These are phyloP conservation scores for Tipula vernalis DNA, from an alignment of 2,888 invertebrate genomes.

Conservation along the genomic window DNA sequence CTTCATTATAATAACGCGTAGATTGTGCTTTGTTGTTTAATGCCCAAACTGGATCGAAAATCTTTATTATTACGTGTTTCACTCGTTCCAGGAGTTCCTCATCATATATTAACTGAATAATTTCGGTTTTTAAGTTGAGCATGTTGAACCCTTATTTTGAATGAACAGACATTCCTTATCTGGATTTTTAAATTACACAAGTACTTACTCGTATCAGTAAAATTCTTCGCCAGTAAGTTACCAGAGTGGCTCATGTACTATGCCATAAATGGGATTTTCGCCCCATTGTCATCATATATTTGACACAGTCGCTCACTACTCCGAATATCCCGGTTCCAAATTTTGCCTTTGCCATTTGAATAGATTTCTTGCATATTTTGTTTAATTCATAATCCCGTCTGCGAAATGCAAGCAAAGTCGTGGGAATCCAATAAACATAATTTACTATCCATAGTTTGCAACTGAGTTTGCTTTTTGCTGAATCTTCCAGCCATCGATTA, in stretches of 20 bases:
- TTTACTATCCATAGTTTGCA: not conserved
- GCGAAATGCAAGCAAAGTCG: not conserved
- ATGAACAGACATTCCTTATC: not conserved
- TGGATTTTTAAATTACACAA: not conserved
- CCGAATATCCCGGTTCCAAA: not conserved
- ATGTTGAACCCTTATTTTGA: not conserved
- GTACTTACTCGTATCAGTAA: not conserved
- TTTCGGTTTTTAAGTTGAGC: too few species aligned
- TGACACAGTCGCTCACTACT: not conserved
- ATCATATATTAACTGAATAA: too few species aligned
- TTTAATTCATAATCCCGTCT: not conserved
- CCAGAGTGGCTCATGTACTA: not conserved
- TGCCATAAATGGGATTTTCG: not conserved
- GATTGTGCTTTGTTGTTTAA: too few species aligned
- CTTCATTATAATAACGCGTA: too few species aligned
- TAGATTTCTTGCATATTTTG: not conserved
- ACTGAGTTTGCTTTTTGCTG: not conserved
- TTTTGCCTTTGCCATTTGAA: not conserved
- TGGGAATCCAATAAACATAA: not conserved
- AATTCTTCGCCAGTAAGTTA: not conserved
- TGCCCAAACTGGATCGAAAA: too few species aligned
- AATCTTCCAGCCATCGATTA: not conserved
- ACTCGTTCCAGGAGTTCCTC: too few species aligned
- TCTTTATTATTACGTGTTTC: too few species aligned
- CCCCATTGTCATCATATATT: not conserved